A percentile compares a stretch with the other conserved stretches of the same genome.
phyloP scores from a whole-genome alignment of 1,140 invertebrate species.

The Cotesia vestalis region DNA sequence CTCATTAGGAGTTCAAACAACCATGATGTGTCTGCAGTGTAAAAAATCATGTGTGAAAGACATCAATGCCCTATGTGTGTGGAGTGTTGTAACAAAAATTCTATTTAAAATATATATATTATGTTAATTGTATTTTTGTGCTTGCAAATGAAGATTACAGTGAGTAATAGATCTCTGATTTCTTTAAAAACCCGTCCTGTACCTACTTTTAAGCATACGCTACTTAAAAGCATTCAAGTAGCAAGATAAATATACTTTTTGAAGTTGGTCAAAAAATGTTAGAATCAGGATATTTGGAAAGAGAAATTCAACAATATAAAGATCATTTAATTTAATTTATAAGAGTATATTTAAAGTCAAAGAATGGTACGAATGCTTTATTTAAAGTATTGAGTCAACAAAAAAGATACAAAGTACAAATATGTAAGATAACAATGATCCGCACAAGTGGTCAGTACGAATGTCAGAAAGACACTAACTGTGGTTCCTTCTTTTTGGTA shows the following conservation, averaged over 20 bases:
- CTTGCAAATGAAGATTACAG: background rate
- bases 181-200: background rate
- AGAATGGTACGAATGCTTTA: too few species aligned
- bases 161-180: slow-evolving; percentile 3
- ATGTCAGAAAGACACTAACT: too few species aligned
- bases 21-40: slow-evolving; percentile 2
- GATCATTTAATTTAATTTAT: too few species aligned
- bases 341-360: too few species aligned
- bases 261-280: background rate
- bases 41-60: background rate
- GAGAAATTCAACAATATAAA: too few species aligned
- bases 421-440: too few species aligned
- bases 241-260: slow-evolving; percentile 3
- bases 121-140: too few species aligned
- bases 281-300: too few species aligned
- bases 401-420: too few species aligned
- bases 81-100: slow-evolving; percentile 24
- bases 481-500: too few species aligned
- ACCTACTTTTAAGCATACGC: background rate
- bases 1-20: slow-evolving; percentile 22
- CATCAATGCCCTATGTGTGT: background rate
- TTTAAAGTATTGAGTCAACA: too few species aligned
- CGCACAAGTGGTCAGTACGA: too few species aligned
- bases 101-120: slow-evolving; percentile 17
- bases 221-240: slow-evolving; percentile 3